Base-by-base conservation (phyloP, 2,888 invertebrate genomes). In the Orthonevra nobilis region DNA sequence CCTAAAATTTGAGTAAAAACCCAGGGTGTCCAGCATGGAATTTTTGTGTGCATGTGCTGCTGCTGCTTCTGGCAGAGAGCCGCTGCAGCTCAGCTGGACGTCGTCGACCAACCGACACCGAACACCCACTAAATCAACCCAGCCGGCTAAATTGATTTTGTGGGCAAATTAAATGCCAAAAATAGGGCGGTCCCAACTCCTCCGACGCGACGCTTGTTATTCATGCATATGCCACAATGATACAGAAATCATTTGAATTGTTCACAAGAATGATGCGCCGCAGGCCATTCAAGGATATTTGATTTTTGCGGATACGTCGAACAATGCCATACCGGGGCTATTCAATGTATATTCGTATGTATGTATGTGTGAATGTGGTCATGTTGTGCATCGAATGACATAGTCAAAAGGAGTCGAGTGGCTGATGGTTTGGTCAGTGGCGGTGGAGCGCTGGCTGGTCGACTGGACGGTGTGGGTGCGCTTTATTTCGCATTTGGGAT, bases 211-310 rank as follows among this genome's bases (percentile, higher is more conserved):
- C 10, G 52, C 23, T 66, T 64, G 66, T 54, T 66, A 79, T 79
- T 61, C 66, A 79, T 72, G 54, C 79, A 79, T 61, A 66, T 61
- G 66, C 66, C 79, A 79, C 79, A 79, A 66, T 72, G 66, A 54
- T 66, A 73, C 73, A 66, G 48, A 68, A 79, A 79, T 73, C 73
- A 79, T 79, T 79, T 79, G 79, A 72, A 79, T 79, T 79, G 58
- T 48, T 48, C 60, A 66, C 72, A 52, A 66, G 64, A 60, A 66
- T 66, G 66, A 73, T 68, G 79, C 54, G 54, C 66, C 56, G 54
- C 46, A 44, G 26, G 54, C 44, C 42, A 66, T 79, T 73, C 79
- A 68, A 79, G 79, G 79, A 79, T 79, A 73, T 79, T 79, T 73
- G 79, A 79, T 73, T 79, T 73, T 72, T 79, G 73, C 66, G 61